A percentile compares a stretch with the other conserved stretches of the same genome.
phyloP scores from a whole-genome alignment of 2,113 vertebrate species.

The Sylvietta virens region DNA sequence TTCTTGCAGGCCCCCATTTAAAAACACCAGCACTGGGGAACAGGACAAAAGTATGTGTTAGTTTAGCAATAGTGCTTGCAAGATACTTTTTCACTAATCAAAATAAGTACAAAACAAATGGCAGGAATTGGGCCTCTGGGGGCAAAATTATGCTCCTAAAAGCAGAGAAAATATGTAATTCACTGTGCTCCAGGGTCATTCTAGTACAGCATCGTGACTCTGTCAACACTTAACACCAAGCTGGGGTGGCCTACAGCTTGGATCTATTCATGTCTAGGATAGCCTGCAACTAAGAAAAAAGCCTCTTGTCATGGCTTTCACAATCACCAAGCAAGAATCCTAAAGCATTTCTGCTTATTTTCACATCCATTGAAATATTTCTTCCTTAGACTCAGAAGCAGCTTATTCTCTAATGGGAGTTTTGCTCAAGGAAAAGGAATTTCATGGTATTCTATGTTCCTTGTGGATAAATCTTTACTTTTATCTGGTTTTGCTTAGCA shows the following conservation, averaged over 20 bases:
- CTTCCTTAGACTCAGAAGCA: neutral
- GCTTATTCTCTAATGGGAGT: neutral
- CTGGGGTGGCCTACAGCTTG: neutral
- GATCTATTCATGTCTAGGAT: neutral
- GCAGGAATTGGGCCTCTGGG: neutral
- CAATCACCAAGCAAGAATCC: neutral
- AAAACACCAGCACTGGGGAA: neutral
- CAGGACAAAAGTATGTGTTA: neutral
- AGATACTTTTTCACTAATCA: neutral
- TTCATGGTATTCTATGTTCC: neutral
- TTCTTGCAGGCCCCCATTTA: neutral
- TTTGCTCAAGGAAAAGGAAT: neutral
- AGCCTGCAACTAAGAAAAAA: neutral
- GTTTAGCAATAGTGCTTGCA: neutral
- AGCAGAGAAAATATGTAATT: neutral
- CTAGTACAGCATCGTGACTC: neutral
- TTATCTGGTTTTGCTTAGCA: neutral
- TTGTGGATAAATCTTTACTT: neutral
- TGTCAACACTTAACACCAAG: neutral
- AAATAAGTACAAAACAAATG: neutral
- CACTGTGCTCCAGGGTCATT: rapidly evolving
- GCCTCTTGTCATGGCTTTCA: neutral
- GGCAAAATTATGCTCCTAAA: neutral
- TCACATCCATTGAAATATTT: neutral
- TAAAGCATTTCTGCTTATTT: neutral